These are phyloP conservation scores for Ispidina lecontei DNA, from an alignment of 2,797 vertebrate species.

Conservation along the genomic window DNA sequence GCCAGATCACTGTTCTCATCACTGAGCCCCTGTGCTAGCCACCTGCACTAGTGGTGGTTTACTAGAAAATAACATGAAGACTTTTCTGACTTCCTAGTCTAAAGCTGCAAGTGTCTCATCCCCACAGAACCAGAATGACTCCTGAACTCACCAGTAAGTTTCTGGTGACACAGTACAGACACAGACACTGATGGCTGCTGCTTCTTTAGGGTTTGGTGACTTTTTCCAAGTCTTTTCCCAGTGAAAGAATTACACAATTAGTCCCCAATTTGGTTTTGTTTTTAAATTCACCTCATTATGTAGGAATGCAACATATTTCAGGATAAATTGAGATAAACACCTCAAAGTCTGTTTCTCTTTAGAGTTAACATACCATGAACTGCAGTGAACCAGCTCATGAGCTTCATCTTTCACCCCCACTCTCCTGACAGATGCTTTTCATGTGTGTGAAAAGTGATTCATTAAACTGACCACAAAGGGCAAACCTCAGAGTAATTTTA, in stretches of 20 bases:
- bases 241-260: background rate
- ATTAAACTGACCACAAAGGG: background rate
- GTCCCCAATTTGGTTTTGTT: background rate
- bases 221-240: background rate
- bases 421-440: background rate
- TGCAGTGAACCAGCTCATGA: background rate
- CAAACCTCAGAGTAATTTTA: background rate
- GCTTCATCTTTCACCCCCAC: background rate
- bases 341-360: background rate
- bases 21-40: rapidly evolving
- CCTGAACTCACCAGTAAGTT: background rate
- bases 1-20: background rate
- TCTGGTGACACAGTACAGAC: background rate
- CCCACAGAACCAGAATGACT: background rate
- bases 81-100: background rate
- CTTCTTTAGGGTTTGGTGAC: background rate
- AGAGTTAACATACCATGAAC: background rate
- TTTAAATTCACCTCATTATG: background rate
- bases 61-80: background rate
- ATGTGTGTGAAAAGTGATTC: background rate
- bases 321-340: background rate
- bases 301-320: background rate
- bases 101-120: background rate
- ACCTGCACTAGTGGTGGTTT: rapidly evolving
- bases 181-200: background rate